Percentiles rank a stretch among this genome's conserved stretches.
phyloP scores from a whole-genome alignment of 2,797 vertebrate species.

The Chelon labrosus region DNA sequence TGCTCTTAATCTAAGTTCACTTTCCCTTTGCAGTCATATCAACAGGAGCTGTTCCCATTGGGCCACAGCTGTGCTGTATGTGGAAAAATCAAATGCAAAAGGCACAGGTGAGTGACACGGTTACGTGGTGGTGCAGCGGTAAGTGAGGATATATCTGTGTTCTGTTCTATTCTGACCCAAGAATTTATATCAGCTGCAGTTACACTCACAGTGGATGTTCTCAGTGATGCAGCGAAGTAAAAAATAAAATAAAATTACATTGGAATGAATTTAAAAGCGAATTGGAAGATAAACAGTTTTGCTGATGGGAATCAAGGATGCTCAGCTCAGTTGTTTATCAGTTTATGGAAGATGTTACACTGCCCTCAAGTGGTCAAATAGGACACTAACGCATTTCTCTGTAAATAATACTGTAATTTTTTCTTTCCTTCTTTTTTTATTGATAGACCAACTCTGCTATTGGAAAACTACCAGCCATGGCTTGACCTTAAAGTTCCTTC shows the following conservation, averaged over 20 bases:
- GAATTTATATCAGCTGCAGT: not conserved
- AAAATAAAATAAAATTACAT: too few relatives aligned
- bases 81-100: slow-evolving; percentile 96
- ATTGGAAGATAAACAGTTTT: too few relatives aligned
- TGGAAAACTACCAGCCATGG: slow-evolving; percentile 99
- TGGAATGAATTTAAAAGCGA: too few relatives aligned
- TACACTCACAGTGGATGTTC: not conserved
- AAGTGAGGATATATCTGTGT: not conserved
- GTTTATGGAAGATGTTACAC: slow-evolving; percentile 16
- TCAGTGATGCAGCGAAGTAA: not conserved
- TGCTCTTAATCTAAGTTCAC: slow-evolving; percentile 5
- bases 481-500: slow-evolving; percentile 93
- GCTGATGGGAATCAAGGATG: not conserved
- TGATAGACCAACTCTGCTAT: slow-evolving; percentile 89
- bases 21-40: slow-evolving; percentile 82
- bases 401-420: not conserved
- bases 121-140: not conserved
- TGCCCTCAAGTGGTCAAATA: slow-evolving; percentile 52
- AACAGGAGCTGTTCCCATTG: slow-evolving; percentile 93
- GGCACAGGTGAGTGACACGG: slow-evolving; percentile 89
- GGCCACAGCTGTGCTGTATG: slow-evolving; percentile 96
- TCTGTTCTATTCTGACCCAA: not conserved
- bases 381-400: not conserved
- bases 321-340: not conserved
- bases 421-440: slow-evolving; percentile 5